phyloP scores from a whole-genome alignment of 1,140 invertebrate genomes.

The Macrocentrus cingulum region DNA sequence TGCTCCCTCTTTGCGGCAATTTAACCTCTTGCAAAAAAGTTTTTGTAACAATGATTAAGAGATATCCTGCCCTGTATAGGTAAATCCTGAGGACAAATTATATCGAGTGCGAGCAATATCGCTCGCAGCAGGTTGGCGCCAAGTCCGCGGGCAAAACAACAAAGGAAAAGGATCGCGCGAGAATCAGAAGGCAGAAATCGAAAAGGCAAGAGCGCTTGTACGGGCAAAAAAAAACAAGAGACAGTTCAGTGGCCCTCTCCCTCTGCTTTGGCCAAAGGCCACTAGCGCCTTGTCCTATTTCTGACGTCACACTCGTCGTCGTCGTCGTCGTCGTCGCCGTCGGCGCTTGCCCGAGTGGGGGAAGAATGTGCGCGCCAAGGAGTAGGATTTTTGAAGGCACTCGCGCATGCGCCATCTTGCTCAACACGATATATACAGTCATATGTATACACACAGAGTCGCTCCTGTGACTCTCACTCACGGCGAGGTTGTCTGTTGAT shows the following conservation, averaged over 20 bases:
- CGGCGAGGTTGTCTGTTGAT: conserved; percentile 34
- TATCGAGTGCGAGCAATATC: too few relatives aligned
- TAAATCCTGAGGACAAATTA: too few relatives aligned
- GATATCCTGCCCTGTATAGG: too few relatives aligned
- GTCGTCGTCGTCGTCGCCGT: conserved; percentile 20
- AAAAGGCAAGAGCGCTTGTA: conserved; percentile 12
- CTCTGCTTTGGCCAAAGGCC: conserved; percentile 29
- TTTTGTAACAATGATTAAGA: too few relatives aligned
- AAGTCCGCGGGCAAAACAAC: too few relatives aligned
- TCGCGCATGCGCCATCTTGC: conserved; percentile 45
- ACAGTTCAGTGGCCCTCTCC: conserved; percentile 45
- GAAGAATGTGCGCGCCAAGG: too few relatives aligned
- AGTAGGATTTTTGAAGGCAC: too few relatives aligned
- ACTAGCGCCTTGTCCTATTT: conserved; percentile 52
- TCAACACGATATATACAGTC: conserved; percentile 56
- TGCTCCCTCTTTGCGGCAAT: conserved; percentile 12
- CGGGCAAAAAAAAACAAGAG: conserved; percentile 33
- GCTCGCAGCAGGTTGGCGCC: too few relatives aligned
- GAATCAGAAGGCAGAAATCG: neutral
- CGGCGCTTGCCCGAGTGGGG: too few relatives aligned
- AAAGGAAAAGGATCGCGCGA: too few relatives aligned
- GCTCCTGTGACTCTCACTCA: conserved; percentile 49
- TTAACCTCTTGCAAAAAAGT: too few relatives aligned
- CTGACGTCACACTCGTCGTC: conserved; percentile 52
- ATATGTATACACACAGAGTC: too few relatives aligned